These are phyloP conservation scores for Dasysyrphus albostriatus DNA, from an alignment of 2,888 invertebrate species.

Conservation along the genomic window DNA sequence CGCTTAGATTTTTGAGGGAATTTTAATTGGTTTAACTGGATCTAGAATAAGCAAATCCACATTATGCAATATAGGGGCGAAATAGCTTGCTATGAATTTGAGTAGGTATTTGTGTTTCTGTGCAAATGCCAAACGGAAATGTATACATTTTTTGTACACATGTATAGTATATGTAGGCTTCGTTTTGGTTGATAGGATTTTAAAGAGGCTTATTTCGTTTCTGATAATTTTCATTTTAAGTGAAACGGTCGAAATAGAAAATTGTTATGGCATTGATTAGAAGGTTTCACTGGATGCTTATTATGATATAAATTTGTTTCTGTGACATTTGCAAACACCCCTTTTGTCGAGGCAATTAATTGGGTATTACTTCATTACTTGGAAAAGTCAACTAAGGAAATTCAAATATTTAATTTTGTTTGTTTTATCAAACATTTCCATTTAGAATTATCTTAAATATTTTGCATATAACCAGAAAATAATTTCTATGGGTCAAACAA, in stretches of 20 bases:
- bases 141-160: too few relatives aligned
- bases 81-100: neutral
- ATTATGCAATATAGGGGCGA: neutral
- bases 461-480: too few relatives aligned
- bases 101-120: neutral
- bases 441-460: too few relatives aligned
- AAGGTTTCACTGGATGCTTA: neutral
- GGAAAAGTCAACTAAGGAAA: too few relatives aligned
- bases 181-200: neutral
- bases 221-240: neutral
- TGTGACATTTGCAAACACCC: too few relatives aligned
- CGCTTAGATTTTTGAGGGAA: constrained; percentile 14
- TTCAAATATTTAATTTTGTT: too few relatives aligned
- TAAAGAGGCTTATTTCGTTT: constrained; percentile 33
- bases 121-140: neutral
- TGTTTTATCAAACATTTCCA: too few relatives aligned
- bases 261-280: neutral
- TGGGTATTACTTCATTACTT: too few relatives aligned
- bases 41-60: neutral
- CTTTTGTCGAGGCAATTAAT: too few relatives aligned
- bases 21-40: constrained; percentile 46
- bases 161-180: too few relatives aligned
- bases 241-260: neutral
- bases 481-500: too few relatives aligned
- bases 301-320: too few relatives aligned